These are phyloP conservation scores for Agrypnus murinus DNA, from an alignment of 2,888 invertebrate genomes.

Conservation along the genomic window DNA sequence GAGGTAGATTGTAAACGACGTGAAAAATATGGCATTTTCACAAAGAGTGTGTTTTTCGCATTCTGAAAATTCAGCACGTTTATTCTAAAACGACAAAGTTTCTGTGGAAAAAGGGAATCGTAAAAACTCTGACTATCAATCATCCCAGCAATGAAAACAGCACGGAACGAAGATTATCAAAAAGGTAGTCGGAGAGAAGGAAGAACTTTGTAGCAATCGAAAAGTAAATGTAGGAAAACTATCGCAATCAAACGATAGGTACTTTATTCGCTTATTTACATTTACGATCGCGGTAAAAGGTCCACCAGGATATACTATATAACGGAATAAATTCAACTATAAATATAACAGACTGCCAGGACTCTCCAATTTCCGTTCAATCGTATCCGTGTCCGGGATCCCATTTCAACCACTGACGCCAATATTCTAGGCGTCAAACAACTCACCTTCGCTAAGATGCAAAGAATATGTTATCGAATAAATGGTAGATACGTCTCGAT, in stretches of 20 bases:
- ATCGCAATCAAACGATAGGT: slow-evolving; percentile 40
- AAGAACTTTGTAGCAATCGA: slow-evolving; percentile 5
- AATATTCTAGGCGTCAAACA: slow-evolving; percentile 60
- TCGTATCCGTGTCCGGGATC: slow-evolving; percentile 58
- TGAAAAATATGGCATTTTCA: slow-evolving; percentile 23
- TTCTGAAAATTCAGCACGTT: slow-evolving; percentile 21
- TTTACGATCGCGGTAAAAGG: slow-evolving; percentile 57
- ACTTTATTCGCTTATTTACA: slow-evolving; percentile 55
- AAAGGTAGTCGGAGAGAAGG: slow-evolving; percentile 5
- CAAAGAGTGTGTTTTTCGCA: slow-evolving; percentile 25
- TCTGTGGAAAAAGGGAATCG: slow-evolving; percentile 14
- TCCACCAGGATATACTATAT: slow-evolving; percentile 50
- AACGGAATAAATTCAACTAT: slow-evolving; percentile 59
- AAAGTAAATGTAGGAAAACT: slow-evolving; percentile 30
- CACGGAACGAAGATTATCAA: slow-evolving; percentile 17
- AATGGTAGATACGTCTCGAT: slow-evolving; percentile 32
- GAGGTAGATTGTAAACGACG: slow-evolving; percentile 18
- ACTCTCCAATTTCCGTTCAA: slow-evolving; percentile 61
- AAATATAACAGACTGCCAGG: slow-evolving; percentile 59
- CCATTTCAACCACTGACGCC: slow-evolving; percentile 59
- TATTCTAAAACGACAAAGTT: slow-evolving; percentile 24
- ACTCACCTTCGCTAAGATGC: slow-evolving; percentile 58
- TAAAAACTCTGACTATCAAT: slow-evolving; percentile 27
- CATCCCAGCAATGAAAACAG: slow-evolving; percentile 18
- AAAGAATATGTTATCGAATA: slow-evolving; percentile 57